Base-by-base conservation (phyloP, 2,888 invertebrate genomes). In the Aleiodes alternator region DNA sequence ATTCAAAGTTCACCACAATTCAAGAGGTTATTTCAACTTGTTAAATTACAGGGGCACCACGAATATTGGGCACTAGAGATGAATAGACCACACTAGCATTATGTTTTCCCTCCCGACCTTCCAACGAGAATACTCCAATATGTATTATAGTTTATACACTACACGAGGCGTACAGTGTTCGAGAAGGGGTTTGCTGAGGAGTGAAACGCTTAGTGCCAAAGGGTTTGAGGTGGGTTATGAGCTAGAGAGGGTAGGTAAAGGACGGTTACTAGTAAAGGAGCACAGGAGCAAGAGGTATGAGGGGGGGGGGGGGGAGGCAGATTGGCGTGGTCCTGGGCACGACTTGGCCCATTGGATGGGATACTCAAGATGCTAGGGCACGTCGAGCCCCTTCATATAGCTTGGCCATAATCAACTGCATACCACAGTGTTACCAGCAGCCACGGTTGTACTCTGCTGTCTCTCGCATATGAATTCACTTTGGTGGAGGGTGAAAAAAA, bases 361-460 rank as follows among this genome's bases (percentile, higher is more conserved):
- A 85, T 87, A 87, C 88, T 89, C 88, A 88, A 88, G 88, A 88
- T 89, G 88, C 88, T 86, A 82, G 87, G 83, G 87, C 88, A 89
- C 88, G 88, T 88, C 87, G 87, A 87, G 88, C 84, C 86, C 87
- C 88, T 88, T 89, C 87, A 88, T 89, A 88, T 85, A 88, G 87
- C 88, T 84, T 87, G 23, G 23, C 88, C 87, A 89, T 89, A 89
- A 89, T 89, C 88, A 89, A 89, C 87, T 88, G 88, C 88, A 88
- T 88, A 88, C 88, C 88, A 83, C 88, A 88, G 85, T 88, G 87
- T 88, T 88, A 87, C 86, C 82, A 85, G 81, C 81, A 80, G 82
- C 82, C 82, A 84, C 76, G 82, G 84, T 82, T 84, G 84, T 82
- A 83, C 82, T 82, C 1, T 2, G 80, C 82, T 84, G 85, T 81